Conservation (phyloP, 37 sponge, comb jelly and placozoan species). For the Tethya wilhelma region DNA sequence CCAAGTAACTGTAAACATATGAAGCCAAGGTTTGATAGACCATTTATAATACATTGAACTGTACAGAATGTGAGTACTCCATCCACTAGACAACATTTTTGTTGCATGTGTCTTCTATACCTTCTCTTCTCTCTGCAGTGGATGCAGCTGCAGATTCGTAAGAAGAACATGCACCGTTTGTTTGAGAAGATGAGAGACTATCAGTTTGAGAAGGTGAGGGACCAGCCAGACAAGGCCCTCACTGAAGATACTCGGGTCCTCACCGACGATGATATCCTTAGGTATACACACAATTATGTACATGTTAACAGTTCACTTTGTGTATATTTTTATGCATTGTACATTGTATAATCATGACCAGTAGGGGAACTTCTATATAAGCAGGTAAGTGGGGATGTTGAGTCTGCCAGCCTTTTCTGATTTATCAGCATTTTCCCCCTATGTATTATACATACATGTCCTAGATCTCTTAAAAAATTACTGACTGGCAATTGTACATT, state of each 20-base stretch:
- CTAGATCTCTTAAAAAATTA: too few relatives aligned
- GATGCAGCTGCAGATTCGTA: constrained; percentile 84
- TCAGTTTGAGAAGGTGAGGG: constrained; percentile 88
- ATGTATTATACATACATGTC: too few relatives aligned
- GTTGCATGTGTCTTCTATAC: not conserved
- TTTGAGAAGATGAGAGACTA: constrained; percentile 80
- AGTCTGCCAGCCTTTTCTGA: too few relatives aligned
- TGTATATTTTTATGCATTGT: too few relatives aligned
- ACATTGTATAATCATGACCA: too few relatives aligned
- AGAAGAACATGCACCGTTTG: constrained; percentile 71
- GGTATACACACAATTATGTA: constrained; percentile 43
- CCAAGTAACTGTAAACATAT: too few relatives aligned
- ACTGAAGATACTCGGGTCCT: constrained; percentile 78
- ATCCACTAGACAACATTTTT: not conserved
- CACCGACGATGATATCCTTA: constrained; percentile 82
- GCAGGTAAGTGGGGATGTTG: too few relatives aligned
- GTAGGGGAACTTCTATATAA: too few relatives aligned
- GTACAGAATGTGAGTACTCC: too few relatives aligned
- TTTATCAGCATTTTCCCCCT: too few relatives aligned
- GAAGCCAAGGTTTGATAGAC: not conserved
- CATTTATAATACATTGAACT: not conserved
- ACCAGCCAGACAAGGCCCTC: constrained; percentile 82
- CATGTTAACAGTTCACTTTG: too few relatives aligned
- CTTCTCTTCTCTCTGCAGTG: constrained; percentile 51
- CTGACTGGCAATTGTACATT: too few relatives aligned